phyloP scores from a whole-genome alignment of 2,113 vertebrate genomes.

The Pterocles burchelli region DNA sequence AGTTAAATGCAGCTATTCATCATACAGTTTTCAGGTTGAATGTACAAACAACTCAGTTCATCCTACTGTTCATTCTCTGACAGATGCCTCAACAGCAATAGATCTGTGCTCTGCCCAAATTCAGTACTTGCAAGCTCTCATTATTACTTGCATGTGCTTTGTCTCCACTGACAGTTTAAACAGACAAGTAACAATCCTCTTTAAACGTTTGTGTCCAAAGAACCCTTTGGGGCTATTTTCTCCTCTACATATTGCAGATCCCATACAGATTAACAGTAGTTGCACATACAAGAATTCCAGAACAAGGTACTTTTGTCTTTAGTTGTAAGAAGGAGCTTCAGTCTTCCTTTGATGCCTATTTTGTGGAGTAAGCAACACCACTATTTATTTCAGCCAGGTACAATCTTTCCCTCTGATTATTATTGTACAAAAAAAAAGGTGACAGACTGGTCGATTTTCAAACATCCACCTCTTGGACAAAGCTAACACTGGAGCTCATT shows the following conservation, averaged over 20 bases:
- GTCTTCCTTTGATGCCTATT: constrained; percentile 30
- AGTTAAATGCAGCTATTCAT: background rate
- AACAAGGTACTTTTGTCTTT: constrained; percentile 31
- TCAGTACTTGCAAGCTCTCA: background rate
- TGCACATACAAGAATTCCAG: background rate
- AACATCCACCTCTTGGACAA: background rate
- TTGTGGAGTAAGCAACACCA: background rate
- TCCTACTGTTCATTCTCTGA: background rate
- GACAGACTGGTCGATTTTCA: background rate
- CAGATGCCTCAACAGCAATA: constrained; percentile 20
- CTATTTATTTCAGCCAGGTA: background rate
- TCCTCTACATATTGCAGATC: constrained; percentile 1
- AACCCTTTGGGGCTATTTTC: background rate
- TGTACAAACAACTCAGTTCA: background rate
- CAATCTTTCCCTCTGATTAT: background rate
- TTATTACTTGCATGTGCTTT: background rate
- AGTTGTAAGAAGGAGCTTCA: background rate
- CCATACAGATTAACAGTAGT: background rate
- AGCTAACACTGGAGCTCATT: background rate
- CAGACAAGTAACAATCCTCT: background rate
- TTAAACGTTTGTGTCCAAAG: background rate
- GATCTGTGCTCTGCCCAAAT: background rate
- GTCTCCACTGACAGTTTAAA: background rate
- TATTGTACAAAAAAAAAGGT: background rate
- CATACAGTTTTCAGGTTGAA: background rate